Percentiles rank a stretch among this genome's conserved stretches.
These are phyloP conservation scores for Heteropelma amictum DNA, from an alignment of 2,888 invertebrate species.

Conservation along the genomic window DNA sequence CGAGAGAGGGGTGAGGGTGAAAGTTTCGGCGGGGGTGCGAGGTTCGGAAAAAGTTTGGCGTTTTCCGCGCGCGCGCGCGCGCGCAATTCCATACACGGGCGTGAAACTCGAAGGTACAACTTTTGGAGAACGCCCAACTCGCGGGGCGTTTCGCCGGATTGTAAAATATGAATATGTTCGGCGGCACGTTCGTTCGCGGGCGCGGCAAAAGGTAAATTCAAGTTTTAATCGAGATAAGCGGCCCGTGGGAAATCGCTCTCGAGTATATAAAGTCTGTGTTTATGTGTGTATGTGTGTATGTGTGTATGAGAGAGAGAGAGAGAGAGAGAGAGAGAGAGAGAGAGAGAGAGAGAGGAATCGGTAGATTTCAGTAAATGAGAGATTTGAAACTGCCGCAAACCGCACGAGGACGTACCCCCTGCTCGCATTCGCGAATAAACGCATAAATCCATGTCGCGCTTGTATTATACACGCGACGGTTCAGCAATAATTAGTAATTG, in stretches of 20 bases:
- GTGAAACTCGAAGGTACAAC: no score
- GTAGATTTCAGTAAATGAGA: no score
- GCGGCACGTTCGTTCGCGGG: no score
- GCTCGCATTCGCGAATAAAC: slow-evolving; percentile 49
- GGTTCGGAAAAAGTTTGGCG: no score
- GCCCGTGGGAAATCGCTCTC: slow-evolving; percentile 44
- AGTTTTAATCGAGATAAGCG: slow-evolving; percentile 57
- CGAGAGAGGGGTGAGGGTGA: no score
- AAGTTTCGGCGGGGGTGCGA: no score
- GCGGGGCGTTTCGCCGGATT: slow-evolving; percentile 23
- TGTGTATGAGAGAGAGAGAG: neutral
- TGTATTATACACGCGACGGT: slow-evolving; percentile 54
- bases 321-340: neutral
- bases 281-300: neutral
- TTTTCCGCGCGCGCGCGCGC: no score
- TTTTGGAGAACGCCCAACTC: slow-evolving; percentile 26
- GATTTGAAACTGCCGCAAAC: slow-evolving; percentile 49
- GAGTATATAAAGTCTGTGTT: slow-evolving; percentile 8
- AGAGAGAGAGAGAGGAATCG: slow-evolving; percentile 46
- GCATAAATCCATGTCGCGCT: slow-evolving; percentile 58
- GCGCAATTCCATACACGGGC: no score
- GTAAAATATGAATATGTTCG: slow-evolving; percentile 37
- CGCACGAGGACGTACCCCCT: no score
- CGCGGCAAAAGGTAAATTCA: slow-evolving; percentile 40
- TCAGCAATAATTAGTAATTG: slow-evolving; percentile 72